Evolutionary conservation across 1,140 invertebrate genomes (phyloP), one percentile per base, ranked within the genome.

Genomic region (Chelonus insularis): DNA sequence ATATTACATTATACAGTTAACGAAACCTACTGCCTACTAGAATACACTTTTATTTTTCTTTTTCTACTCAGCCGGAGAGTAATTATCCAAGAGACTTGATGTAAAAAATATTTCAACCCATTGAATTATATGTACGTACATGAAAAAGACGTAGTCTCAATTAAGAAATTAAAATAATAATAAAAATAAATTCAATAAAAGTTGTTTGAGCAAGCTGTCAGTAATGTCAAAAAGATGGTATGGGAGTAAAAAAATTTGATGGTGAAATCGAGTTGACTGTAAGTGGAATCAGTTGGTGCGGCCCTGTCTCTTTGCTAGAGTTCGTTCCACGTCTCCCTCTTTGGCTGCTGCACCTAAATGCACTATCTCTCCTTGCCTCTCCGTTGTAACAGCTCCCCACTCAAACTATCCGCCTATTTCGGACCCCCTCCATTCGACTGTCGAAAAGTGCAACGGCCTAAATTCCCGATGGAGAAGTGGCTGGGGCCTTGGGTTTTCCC

Each of bases 361-460:
- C 62, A 62, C 62, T 64, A 56, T 63, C 39, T 57, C 58, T 59
- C 58, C 57, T 32, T 51, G 36, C 51, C 37, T 57, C 47, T n/a
- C 41, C 20, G 18, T 20, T 29, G 32, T 25, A 23, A 9, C 18
- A 50, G 25, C 51, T 52, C 66, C 65, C 66, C 65, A 62, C 67
- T 59, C 23, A 34, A 21, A 29, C 62, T 61, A 70, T 62, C 51
- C 70, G 64, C 66, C 70, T 70, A 72, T 72, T 70, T 70, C 64
- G 70, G 67, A 64, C 64, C 68, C 72, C 72, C 72, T 67, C 72
- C 66, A 69, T 39, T 16, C n/a, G n/a, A 8, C 45, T 54, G 50
- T 74, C 76, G 74, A 79, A 81, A 81, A 81, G 79, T 80, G 78
- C 79, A 80, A 80, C 78, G 78, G 78, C 78, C 78, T 82, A 82